phyloP scores from a whole-genome alignment of 1,140 invertebrate species.

The Zelostemma sp. region DNA sequence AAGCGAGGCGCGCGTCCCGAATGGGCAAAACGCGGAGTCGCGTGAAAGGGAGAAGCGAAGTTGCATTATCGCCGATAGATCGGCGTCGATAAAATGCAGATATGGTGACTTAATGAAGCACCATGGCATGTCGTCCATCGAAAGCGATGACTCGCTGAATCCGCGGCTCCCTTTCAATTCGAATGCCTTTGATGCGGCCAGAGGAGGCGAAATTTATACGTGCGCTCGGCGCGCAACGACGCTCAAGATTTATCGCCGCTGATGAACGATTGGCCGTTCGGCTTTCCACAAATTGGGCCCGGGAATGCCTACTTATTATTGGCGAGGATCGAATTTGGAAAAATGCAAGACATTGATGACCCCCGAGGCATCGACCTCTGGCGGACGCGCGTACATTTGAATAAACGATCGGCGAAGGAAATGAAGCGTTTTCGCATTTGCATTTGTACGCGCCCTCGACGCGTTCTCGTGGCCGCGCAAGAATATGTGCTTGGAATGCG shows the following conservation, averaged over 20 bases:
- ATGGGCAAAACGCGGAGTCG: slow-evolving; percentile 15
- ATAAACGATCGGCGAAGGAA: slow-evolving; percentile 27
- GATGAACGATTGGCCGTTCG: slow-evolving; percentile 29
- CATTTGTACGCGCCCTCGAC: slow-evolving; percentile 22
- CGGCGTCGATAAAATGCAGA: slow-evolving; percentile 44
- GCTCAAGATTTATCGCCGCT: slow-evolving; percentile 32
- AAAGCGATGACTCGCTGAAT: slow-evolving; percentile 18
- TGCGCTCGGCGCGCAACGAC: slow-evolving; percentile 25
- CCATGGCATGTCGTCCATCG: slow-evolving; percentile 25
- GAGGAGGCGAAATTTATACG: slow-evolving; percentile 35
- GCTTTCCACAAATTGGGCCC: slow-evolving; percentile 22
- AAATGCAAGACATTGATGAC: slow-evolving; percentile 18
- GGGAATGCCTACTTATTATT: too few relatives aligned
- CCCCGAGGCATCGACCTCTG: slow-evolving; percentile 24
- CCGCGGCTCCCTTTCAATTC: slow-evolving; percentile 43
- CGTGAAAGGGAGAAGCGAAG: slow-evolving; percentile 24
- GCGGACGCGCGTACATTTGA: slow-evolving; percentile 15
- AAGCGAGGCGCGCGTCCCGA: slow-evolving; percentile 1
- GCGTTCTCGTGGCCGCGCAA: slow-evolving; percentile 15
- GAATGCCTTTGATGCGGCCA: slow-evolving; percentile 25
- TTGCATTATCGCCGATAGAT: slow-evolving; percentile 31
- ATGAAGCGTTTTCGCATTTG: slow-evolving; percentile 36
- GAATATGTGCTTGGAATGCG: slow-evolving; percentile 19
- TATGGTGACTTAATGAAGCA: slow-evolving; percentile 40
- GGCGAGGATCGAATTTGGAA: too few relatives aligned